Evolutionary conservation across 2,888 invertebrate genomes (phyloP).

Genomic region (Catocala fraxini): DNA sequence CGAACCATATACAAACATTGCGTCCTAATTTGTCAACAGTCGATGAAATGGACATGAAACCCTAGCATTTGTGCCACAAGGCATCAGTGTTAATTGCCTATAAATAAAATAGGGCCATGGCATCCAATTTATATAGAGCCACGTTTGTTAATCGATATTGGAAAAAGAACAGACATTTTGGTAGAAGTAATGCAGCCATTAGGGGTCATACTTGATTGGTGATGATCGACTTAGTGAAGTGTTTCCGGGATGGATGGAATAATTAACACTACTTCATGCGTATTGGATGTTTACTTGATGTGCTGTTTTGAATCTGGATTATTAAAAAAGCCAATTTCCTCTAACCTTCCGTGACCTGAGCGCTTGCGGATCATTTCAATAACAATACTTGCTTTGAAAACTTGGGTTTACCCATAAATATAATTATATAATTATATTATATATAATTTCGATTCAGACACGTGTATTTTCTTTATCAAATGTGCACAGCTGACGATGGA

Average conservation of each 20-base stretch:
- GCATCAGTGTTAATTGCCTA: slow-evolving; percentile 71
- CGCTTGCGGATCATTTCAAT: too few relatives aligned
- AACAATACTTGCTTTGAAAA: too few relatives aligned
- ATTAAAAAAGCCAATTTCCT: too few relatives aligned
- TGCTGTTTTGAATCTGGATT: too few relatives aligned
- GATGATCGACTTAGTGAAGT: slow-evolving; percentile 20
- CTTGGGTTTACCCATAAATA: too few relatives aligned
- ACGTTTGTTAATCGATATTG: slow-evolving; percentile 47
- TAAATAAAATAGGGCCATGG: slow-evolving; percentile 66
- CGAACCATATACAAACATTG: slow-evolving; percentile 42
- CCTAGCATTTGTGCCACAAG: slow-evolving; percentile 57
- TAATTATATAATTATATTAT: too few relatives aligned
- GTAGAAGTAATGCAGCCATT: slow-evolving; percentile 22
- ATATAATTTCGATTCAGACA: too few relatives aligned
- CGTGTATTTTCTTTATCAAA: too few relatives aligned
- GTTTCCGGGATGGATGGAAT: slow-evolving; percentile 33
- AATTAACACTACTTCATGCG: slow-evolving; percentile 8
- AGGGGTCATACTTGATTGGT: slow-evolving; percentile 34
- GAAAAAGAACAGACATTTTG: slow-evolving; percentile 33
- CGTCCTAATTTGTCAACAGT: slow-evolving; percentile 73
- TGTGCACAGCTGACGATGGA: too few relatives aligned
- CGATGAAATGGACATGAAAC: slow-evolving; percentile 72
- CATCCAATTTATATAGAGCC: slow-evolving; percentile 53
- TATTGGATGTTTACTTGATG: too few relatives aligned
- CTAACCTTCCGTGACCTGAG: too few relatives aligned